Conservation (phyloP, 2,888 invertebrate species). For the Macaria notata region DNA sequence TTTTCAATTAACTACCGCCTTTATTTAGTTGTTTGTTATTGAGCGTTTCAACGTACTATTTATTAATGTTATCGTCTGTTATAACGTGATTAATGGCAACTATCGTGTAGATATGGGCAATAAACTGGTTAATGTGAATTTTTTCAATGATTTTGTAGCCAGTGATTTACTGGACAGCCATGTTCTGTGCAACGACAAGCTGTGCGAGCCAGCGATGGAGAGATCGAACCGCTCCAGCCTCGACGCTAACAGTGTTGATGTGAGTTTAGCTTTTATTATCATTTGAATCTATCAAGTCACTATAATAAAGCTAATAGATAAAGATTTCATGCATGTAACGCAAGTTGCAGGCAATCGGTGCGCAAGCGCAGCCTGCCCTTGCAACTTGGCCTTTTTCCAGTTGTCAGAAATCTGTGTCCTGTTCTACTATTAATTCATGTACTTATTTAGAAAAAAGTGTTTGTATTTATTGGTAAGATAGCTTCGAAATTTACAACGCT, state of each 20-base stretch:
- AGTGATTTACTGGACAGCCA: constrained; percentile 79
- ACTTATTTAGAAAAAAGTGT: too few species aligned
- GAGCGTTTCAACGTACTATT: constrained; percentile 45
- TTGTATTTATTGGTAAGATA: too few species aligned
- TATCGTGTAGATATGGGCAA: constrained; percentile 69
- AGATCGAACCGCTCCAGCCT: constrained; percentile 70
- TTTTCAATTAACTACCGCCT: constrained; percentile 49
- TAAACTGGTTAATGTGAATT: constrained; percentile 69
- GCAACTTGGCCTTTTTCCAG: not conserved
- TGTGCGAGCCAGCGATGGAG: constrained; percentile 65
- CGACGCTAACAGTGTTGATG: constrained; percentile 76
- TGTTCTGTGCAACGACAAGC: constrained; percentile 72
- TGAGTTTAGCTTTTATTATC: constrained; percentile 48
- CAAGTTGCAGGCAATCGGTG: not conserved
- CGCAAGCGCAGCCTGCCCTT: not conserved
- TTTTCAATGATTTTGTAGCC: constrained; percentile 70
- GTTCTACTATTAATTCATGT: too few species aligned
- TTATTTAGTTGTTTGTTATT: constrained; percentile 44
- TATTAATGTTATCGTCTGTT: constrained; percentile 57
- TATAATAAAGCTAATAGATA: not conserved
- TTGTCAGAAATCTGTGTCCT: too few species aligned
- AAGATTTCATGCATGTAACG: not conserved
- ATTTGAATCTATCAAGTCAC: not conserved
- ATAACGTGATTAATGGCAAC: constrained; percentile 65
- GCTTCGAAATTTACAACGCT: too few species aligned